These are phyloP conservation scores for Chlamydotis undulata DNA, from an alignment of 2,113 vertebrate species.

Conservation along the genomic window DNA sequence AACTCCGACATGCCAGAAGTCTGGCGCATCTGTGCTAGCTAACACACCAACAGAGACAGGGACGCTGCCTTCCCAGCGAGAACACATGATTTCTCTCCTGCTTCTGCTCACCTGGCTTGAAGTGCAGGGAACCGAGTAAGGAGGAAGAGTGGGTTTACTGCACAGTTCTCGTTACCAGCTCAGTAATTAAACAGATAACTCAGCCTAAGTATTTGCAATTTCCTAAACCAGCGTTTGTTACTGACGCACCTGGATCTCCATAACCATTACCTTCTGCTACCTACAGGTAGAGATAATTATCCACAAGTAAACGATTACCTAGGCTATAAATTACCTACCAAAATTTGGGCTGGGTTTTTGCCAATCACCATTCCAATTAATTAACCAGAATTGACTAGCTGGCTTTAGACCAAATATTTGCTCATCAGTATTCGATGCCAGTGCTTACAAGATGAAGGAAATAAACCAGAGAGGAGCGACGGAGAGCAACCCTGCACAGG, in stretches of 20 bases:
- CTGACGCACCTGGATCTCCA: slow-evolving; percentile 48
- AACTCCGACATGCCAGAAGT: background rate
- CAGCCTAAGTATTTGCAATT: slow-evolving; percentile 35
- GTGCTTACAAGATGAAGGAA: slow-evolving; percentile 17
- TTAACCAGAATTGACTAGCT: slow-evolving; percentile 69
- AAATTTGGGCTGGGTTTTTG: slow-evolving; percentile 73
- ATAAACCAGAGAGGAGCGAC: slow-evolving; percentile 16
- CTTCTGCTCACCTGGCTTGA: background rate
- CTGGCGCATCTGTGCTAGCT: background rate
- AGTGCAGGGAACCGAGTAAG: background rate
- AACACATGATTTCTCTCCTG: background rate
- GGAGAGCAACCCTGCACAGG: background rate
- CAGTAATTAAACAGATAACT: slow-evolving; percentile 62
- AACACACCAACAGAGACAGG: background rate
- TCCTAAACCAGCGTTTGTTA: background rate
- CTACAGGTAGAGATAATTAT: slow-evolving; percentile 71
- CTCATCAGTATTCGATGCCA: slow-evolving; percentile 61
- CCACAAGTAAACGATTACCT: slow-evolving; percentile 61
- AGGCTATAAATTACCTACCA: slow-evolving; percentile 71
- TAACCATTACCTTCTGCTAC: slow-evolving; percentile 61
- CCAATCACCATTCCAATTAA: slow-evolving; percentile 74
- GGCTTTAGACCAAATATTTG: slow-evolving; percentile 62
- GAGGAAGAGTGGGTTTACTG: background rate
- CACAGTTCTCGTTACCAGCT: background rate
- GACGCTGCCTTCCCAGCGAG: background rate